Base-by-base conservation (phyloP, 2,888 invertebrate genomes). In the Acheta domesticus region DNA sequence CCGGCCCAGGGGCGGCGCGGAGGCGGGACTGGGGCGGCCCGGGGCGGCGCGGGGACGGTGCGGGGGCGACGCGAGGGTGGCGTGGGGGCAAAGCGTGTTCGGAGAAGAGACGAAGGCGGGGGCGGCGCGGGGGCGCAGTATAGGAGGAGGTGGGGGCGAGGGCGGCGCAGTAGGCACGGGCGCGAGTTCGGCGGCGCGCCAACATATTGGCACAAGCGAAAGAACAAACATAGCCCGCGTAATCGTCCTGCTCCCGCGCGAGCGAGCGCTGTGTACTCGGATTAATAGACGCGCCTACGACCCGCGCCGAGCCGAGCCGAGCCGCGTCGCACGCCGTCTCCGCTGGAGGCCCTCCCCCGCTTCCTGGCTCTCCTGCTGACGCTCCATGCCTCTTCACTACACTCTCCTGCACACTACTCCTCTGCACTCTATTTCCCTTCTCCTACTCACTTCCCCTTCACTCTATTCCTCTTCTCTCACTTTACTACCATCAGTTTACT, bases 201-300 rank as follows among this genome's bases (percentile, higher is more conserved):
- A 14, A 62, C 62, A n/a, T 62, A 62, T 16, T 62, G 62, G 62
- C 62, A 62, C 62, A 62, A 62, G 62, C 62, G 62, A 62, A 62
- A 62, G 62, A 62, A 62, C 62, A 62, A 62, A 62, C 62, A 62
- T 8, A 5, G 36, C 36, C 36, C 36, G 36, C 36, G 36, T 36
- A 36, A 8, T 36, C 36, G 36, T 36, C 36, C 36, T 36, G 36
- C 36, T 5, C 36, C 36, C 36, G 36, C 36, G 36, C 36, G 36
- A 36, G 36, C 36, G 36, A 36, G 36, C 62, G 62, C 62, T 19
- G 62, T 62, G 62, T 62, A 62, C 62, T 62, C 62, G 62, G 62
- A 62, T 62, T 62, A 62, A 62, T 62, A 62, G 62, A 62, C 16
- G 62, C 14, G 62, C 36, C 62, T 62, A 11, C 62, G 12, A n/a